A percentile compares a stretch with the other conserved stretches of the same genome.
phyloP scores from a whole-genome alignment of 1,140 invertebrate genomes.

The Oncopodura yosiiana region DNA sequence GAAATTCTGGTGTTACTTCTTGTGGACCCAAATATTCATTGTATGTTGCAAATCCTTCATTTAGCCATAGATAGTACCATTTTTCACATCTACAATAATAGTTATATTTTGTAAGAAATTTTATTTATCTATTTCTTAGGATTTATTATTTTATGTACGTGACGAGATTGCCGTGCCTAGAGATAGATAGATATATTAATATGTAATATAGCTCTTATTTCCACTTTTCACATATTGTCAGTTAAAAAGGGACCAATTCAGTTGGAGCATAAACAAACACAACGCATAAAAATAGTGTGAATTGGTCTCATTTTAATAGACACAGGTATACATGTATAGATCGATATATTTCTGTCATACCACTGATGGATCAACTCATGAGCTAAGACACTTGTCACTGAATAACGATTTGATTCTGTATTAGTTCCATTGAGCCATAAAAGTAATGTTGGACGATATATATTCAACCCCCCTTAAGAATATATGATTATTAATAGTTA shows the following conservation, averaged over 20 bases:
- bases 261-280: too few species aligned
- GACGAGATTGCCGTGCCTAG: constrained; percentile 37
- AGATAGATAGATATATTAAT: constrained; percentile 10
- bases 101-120: not conserved
- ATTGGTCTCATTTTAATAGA: not conserved
- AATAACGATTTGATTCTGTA: not conserved
- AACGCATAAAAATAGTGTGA: too few species aligned
- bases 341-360: constrained; percentile 23
- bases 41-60: constrained; percentile 39
- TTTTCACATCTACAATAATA: not conserved
- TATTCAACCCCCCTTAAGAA: too few species aligned
- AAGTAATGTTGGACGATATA: too few species aligned
- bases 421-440: too few species aligned
- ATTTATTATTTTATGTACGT: constrained; percentile 37
- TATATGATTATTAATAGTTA: too few species aligned
- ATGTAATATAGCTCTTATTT: not conserved
- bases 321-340: constrained; percentile 15
- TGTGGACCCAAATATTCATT: constrained; percentile 34
- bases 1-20: constrained; percentile 21
- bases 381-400: constrained; percentile 2
- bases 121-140: constrained; percentile 25
- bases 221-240: too few species aligned
- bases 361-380: constrained; percentile 27
- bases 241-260: too few species aligned
- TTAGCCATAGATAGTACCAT: too few species aligned